Conservation (phyloP, 2,888 invertebrate species). For the Yponomeuta cagnagella region DNA sequence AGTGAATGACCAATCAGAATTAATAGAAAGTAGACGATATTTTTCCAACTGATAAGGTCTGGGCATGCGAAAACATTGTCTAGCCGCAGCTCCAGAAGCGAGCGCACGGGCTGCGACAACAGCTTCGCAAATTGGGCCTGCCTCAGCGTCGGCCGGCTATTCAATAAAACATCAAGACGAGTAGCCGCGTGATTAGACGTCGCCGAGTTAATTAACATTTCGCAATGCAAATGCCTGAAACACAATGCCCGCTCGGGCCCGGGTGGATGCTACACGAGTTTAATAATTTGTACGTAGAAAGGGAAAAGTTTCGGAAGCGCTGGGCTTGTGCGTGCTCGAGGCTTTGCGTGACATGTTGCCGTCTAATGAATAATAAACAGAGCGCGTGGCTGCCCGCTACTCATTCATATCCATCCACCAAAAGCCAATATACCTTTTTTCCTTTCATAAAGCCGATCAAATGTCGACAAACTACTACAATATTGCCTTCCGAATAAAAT, state of each 20-base stretch:
- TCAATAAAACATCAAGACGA: conserved; percentile 3
- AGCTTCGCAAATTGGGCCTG: conserved; percentile 1
- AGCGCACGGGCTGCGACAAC: background rate
- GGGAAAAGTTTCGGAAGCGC: conserved; percentile 59
- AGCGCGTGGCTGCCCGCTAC: conserved; percentile 50
- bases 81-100: background rate
- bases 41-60: no score
- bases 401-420: conserved; percentile 69
- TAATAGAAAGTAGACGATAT: no score
- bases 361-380: conserved; percentile 74
- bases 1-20: no score
- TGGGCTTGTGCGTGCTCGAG: conserved; percentile 61
- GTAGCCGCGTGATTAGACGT: conserved; percentile 2
- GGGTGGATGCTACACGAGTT: background rate
- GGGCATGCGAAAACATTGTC: no score
- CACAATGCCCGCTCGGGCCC: background rate
- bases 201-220: conserved; percentile 1
- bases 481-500: conserved; percentile 34
- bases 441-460: conserved; percentile 50
- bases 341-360: conserved; percentile 67
- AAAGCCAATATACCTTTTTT: conserved; percentile 57
- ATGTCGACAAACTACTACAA: conserved; percentile 45
- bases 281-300: conserved; percentile 5
- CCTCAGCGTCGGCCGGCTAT: background rate
- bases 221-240: conserved; percentile 1